Evolutionary conservation across 1,140 invertebrate species (phyloP).

Genomic region (Cydia amplana): DNA sequence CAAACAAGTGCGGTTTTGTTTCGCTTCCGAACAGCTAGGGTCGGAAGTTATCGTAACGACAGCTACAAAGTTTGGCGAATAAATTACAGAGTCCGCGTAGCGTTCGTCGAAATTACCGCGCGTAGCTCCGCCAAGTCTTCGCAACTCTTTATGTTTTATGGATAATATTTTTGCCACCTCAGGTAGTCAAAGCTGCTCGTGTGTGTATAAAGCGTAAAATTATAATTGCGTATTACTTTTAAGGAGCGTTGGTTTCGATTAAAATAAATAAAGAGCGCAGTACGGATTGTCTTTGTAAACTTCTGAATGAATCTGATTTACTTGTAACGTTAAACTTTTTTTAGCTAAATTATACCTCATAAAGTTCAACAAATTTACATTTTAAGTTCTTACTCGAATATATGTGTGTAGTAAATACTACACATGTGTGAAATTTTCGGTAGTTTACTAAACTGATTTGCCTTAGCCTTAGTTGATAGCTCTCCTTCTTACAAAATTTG

Average conservation of each 20-base stretch:
- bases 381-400: too few relatives aligned
- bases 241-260: background rate
- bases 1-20: conserved; percentile 33
- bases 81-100: conserved; percentile 40
- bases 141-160: conserved; percentile 23
- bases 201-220: background rate
- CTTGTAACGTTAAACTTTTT: too few relatives aligned
- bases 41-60: conserved; percentile 35
- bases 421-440: too few relatives aligned
- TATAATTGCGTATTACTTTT: background rate
- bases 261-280: background rate
- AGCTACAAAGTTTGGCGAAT: conserved; percentile 37
- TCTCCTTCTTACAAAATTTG: too few relatives aligned
- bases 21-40: conserved; percentile 11
- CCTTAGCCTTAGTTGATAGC: too few relatives aligned
- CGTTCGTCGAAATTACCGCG: conserved; percentile 35
- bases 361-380: too few relatives aligned
- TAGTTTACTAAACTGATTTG: too few relatives aligned
- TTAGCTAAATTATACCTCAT: too few relatives aligned
- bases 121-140: background rate
- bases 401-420: too few relatives aligned
- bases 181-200: background rate
- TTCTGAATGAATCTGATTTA: too few relatives aligned
- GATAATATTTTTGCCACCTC: conserved; percentile 4
- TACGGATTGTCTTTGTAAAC: too few relatives aligned